Conservation (phyloP, 2,113 vertebrate genomes). For the Hippocampus guttulatus region DNA sequence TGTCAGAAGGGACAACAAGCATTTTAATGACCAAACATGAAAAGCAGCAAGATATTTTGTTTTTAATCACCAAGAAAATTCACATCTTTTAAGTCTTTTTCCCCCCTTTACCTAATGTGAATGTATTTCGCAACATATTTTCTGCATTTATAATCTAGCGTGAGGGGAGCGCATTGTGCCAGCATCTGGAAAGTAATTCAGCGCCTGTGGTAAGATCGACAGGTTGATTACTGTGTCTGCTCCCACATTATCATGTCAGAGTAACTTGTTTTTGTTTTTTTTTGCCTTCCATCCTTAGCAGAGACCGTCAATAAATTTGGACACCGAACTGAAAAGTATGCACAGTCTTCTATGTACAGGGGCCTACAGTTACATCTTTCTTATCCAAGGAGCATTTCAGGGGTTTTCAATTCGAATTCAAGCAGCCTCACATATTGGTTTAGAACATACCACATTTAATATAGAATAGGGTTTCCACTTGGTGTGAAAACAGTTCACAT, state of each 20-base stretch:
- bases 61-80: too few species aligned
- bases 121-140: neutral
- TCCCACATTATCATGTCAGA: constrained; percentile 44
- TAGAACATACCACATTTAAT: too few species aligned
- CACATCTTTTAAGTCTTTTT: too few species aligned
- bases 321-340: neutral
- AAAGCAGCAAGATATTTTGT: too few species aligned
- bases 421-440: too few species aligned
- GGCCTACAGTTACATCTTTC: too few species aligned
- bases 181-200: constrained; percentile 60
- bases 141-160: neutral
- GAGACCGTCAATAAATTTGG: constrained; percentile 3
- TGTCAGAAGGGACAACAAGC: too few species aligned
- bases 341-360: too few species aligned
- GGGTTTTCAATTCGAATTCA: too few species aligned
- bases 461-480: too few species aligned
- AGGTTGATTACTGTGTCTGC: constrained; percentile 56
- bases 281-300: constrained; percentile 9
- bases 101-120: neutral
- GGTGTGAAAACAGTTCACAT: too few species aligned
- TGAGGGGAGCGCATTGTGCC: constrained; percentile 35
- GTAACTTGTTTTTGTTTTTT: constrained; percentile 1
- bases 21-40: neutral
- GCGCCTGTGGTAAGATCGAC: constrained; percentile 52
- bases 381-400: too few species aligned